Conservation (phyloP, 2,113 vertebrate genomes). For the Protobothrops flavoviridis region DNA sequence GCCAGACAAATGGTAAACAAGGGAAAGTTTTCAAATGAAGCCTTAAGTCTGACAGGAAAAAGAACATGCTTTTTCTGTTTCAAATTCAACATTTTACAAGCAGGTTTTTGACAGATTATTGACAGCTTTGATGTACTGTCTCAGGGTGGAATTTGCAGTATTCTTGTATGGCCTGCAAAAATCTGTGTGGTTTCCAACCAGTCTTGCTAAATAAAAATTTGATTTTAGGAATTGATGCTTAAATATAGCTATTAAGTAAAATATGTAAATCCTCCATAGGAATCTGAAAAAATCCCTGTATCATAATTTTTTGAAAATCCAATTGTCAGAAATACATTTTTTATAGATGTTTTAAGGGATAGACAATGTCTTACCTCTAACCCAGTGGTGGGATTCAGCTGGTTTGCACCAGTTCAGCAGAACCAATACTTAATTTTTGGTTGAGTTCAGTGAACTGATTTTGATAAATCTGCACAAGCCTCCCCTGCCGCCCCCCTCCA, state of each 20-base stretch:
- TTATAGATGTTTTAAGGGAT: neutral
- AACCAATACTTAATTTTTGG: too few relatives aligned
- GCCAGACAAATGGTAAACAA: conserved; percentile 65
- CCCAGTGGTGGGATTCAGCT: too few relatives aligned
- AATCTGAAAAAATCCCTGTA: conserved; percentile 8
- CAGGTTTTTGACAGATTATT: conserved; percentile 32
- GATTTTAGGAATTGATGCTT: conserved; percentile 47
- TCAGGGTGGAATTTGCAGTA: conserved; percentile 43
- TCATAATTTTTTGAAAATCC: neutral
- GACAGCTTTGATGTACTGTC: conserved; percentile 63
- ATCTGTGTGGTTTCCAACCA: conserved; percentile 23
- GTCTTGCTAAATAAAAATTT: conserved; percentile 45
- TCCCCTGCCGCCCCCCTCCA: too few relatives aligned
- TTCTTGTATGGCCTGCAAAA: conserved; percentile 33
- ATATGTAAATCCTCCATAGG: conserved; percentile 38
- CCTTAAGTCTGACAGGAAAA: conserved; percentile 57
- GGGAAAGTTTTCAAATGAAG: conserved; percentile 66
- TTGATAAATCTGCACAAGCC: too few relatives aligned
- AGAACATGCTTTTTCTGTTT: conserved; percentile 65
- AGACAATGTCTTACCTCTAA: neutral
- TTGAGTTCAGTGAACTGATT: too few relatives aligned
- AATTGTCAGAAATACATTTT: neutral
- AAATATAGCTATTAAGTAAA: conserved; percentile 27
- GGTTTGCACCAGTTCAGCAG: too few relatives aligned
- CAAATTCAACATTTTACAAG: conserved; percentile 63